Evolutionary conservation across 2,888 invertebrate genomes (phyloP), one percentile per base, ranked within the genome.

Genomic region (Saturnia japonica): DNA sequence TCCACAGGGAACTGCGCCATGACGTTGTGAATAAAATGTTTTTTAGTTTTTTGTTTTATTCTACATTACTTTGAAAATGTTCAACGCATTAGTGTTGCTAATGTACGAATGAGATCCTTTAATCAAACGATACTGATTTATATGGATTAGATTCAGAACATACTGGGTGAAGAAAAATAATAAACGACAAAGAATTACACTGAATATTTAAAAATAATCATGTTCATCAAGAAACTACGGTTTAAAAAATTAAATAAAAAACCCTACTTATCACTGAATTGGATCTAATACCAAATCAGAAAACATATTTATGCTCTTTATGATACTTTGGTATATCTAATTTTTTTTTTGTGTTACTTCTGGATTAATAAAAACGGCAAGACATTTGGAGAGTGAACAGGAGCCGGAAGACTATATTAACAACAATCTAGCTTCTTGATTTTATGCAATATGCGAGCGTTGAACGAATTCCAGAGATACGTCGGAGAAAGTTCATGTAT

Each of bases 1-100:
- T 77, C 68, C 75, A 76, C 71, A 72, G 74, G 75, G 76, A 78
- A 78, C 76, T 74, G 70, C 78, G 77, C 76, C 78, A 79, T 80
- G 71, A 73, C 72, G 71, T 70, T 69, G 69, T 70, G 70, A 76
- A 74, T 76, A 74, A 74, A 74, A 74, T 74, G 72, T 67, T 75
- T 74, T 74, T 74, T 72, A 70, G 73, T 74, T 73, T 70, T 64
- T 60, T 57, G 28, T 60, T 54, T 54, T 9, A 54, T 54, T 22
- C 9, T 9, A n/a, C 22, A 54, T 54, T 8, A n/a, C 8, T 11
- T 54, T 11, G 22, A 8, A 54, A n/a, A 22, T 14, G 14, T 60
- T 28, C 14, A 25, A 25, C 12, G 14, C 25, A 28, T 3, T 0
- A 60, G 25, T 6, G 14, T 28, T 28, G 28, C 25, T 60, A 60